Conservation (phyloP, 2,888 invertebrate species). For the Chirona hameri region DNA sequence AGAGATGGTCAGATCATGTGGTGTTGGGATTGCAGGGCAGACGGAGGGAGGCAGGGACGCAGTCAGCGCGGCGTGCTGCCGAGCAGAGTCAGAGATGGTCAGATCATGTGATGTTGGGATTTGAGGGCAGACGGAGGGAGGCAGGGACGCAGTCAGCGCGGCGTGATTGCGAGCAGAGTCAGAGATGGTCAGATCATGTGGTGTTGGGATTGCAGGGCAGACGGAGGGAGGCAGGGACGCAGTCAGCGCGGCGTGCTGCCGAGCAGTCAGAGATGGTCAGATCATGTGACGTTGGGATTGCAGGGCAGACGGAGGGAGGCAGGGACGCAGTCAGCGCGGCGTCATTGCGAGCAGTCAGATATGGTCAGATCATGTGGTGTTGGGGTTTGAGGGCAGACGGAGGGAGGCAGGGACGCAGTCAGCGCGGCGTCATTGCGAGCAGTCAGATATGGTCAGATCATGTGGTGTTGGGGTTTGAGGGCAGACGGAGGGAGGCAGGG, state of each 20-base stretch:
- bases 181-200: neutral
- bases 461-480: neutral
- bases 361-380: neutral
- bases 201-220: neutral
- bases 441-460: neutral
- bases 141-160: no score
- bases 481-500: no score
- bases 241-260: slow-evolving; percentile 43
- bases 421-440: no score
- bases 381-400: no score
- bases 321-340: no score
- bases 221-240: slow-evolving; percentile 51
- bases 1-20: neutral
- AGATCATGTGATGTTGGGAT: neutral
- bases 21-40: neutral
- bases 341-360: neutral
- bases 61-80: slow-evolving; percentile 43
- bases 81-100: neutral
- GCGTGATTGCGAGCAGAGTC: no score
- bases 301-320: no score
- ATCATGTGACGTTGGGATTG: neutral
- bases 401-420: no score
- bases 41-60: slow-evolving; percentile 51
- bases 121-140: no score
- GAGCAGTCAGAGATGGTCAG: neutral